Evolutionary conservation across 2,113 vertebrate genomes (phyloP).

Genomic region (Tychaedon coryphoeus): DNA sequence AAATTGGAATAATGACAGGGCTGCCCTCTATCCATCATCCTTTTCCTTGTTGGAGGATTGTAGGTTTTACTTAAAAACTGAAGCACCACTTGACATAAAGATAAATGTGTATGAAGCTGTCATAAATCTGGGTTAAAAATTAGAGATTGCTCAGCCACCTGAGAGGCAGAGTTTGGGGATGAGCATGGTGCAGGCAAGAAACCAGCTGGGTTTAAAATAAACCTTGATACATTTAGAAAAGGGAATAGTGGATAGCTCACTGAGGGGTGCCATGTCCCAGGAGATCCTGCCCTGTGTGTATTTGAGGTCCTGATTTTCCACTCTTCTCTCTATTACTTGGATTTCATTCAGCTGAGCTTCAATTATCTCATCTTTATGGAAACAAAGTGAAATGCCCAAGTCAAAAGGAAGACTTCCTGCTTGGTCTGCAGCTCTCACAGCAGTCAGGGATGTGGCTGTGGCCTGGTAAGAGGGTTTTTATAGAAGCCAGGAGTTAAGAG

Average conservation of each 20-base stretch:
- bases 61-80: not conserved
- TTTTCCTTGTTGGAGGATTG: not conserved
- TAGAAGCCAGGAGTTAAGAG: not conserved
- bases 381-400: not conserved
- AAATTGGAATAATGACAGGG: not conserved
- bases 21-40: not conserved
- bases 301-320: not conserved
- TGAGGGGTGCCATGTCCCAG: not conserved
- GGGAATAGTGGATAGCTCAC: not conserved
- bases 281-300: not conserved
- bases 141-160: not conserved
- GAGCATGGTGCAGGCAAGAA: not conserved
- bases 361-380: not conserved
- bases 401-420: not conserved
- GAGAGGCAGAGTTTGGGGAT: not conserved
- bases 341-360: not conserved
- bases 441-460: not conserved
- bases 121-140: not conserved
- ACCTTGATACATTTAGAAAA: not conserved
- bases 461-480: not conserved
- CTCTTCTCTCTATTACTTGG: not conserved
- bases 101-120: not conserved
- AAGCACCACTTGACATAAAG: not conserved
- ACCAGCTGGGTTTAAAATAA: not conserved
- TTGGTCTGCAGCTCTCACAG: not conserved